phyloP scores from a whole-genome alignment of 2,888 invertebrate genomes.

The Syrista parreyssii region DNA sequence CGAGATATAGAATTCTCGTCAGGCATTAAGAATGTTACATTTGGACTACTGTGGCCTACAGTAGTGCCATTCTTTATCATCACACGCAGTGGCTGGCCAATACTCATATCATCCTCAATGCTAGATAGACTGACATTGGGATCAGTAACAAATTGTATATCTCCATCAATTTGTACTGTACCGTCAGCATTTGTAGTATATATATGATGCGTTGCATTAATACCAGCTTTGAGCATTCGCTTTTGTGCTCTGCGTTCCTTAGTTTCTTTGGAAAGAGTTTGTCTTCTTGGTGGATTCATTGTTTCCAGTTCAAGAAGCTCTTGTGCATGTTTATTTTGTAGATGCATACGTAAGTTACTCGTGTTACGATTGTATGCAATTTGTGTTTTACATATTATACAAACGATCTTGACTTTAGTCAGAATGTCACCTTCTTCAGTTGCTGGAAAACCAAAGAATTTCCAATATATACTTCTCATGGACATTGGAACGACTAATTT shows the following conservation, averaged over 20 bases:
- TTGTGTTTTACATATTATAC: conserved; percentile 67
- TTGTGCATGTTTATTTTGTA: conserved; percentile 67
- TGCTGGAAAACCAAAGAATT: conserved; percentile 69
- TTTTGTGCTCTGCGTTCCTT: conserved; percentile 59
- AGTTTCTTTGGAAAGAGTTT: conserved; percentile 51
- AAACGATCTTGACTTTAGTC: conserved; percentile 67
- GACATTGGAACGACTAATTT: conserved; percentile 67
- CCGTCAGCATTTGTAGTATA: conserved; percentile 64
- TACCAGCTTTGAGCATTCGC: conserved; percentile 52
- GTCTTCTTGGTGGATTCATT: conserved; percentile 55
- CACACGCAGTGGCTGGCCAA: conserved; percentile 49
- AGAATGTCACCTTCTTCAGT: conserved; percentile 66
- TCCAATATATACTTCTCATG: conserved; percentile 69
- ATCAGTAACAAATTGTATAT: conserved; percentile 64
- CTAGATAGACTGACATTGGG: conserved; percentile 57
- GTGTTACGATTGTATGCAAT: conserved; percentile 69
- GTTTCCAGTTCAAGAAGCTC: conserved; percentile 62
- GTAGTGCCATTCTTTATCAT: conserved; percentile 48
- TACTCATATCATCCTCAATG: conserved; percentile 57
- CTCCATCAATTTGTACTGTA: conserved; percentile 63
- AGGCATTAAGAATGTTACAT: conserved; percentile 56
- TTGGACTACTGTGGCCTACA: conserved; percentile 42
- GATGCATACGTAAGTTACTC: conserved; percentile 68
- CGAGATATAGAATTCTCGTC: conserved; percentile 51
- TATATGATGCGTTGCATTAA: conserved; percentile 52